phyloP scores from a whole-genome alignment of 1,140 invertebrate genomes.

The Dinothrombium tinctorium region DNA sequence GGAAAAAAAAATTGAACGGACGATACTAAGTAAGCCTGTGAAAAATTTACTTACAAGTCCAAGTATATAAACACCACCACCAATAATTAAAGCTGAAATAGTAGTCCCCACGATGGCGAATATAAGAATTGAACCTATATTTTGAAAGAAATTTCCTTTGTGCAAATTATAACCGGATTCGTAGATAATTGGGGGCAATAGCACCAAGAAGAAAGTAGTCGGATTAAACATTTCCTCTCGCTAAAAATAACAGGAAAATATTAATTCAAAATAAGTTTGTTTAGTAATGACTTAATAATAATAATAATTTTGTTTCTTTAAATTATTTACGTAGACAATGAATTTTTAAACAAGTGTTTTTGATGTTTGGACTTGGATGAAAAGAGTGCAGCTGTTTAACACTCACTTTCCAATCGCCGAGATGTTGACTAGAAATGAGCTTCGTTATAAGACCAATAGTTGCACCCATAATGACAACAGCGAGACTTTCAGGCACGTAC shows the following conservation, averaged over 20 bases:
- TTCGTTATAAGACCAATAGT: slow-evolving; percentile 74
- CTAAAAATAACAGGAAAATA: slow-evolving; percentile 22
- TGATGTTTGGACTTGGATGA: slow-evolving; percentile 11
- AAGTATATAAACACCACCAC: slow-evolving; percentile 76
- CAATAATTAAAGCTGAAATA: slow-evolving; percentile 79
- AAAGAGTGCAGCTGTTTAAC: too few species aligned
- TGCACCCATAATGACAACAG: slow-evolving; percentile 79
- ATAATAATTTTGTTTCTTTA: too few species aligned
- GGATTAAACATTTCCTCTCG: slow-evolving; percentile 92
- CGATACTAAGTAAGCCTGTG: not conserved
- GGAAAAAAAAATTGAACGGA: slow-evolving; percentile 11
- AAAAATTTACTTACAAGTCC: slow-evolving; percentile 33
- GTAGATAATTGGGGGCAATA: slow-evolving; percentile 95
- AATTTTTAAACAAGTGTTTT: not conserved
- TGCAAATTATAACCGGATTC: slow-evolving; percentile 96
- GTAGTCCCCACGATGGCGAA: slow-evolving; percentile 92
- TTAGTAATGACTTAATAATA: slow-evolving; percentile 3
- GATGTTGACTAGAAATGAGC: slow-evolving; percentile 55
- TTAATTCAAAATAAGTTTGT: slow-evolving; percentile 2
- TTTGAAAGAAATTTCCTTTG: slow-evolving; percentile 94
- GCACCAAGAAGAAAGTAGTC: slow-evolving; percentile 83
- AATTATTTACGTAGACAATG: slow-evolving; percentile 1
- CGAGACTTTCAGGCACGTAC: slow-evolving; percentile 86
- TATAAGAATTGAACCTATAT: slow-evolving; percentile 62
- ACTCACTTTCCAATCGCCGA: slow-evolving; percentile 76